These are phyloP conservation scores for Anoura caudifer DNA, from an alignment of 2,113 vertebrate species.

Conservation along the genomic window DNA sequence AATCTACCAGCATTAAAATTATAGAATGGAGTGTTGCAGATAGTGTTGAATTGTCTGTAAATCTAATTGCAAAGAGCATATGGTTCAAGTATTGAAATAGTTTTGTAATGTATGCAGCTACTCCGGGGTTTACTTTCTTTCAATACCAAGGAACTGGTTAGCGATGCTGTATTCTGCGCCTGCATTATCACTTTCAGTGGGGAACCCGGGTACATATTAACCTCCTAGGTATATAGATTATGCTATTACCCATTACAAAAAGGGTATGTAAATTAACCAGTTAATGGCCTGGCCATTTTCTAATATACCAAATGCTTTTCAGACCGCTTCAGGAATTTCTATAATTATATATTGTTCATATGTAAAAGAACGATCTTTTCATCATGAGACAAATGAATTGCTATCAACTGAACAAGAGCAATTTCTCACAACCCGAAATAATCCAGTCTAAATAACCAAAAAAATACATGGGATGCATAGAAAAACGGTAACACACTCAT, in stretches of 20 bases:
- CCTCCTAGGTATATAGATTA: constrained; percentile 27
- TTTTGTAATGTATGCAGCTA: neutral
- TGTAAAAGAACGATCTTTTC: constrained; percentile 45
- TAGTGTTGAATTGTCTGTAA: neutral
- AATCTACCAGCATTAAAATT: constrained; percentile 34
- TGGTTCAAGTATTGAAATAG: neutral
- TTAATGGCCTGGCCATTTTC: constrained; percentile 35
- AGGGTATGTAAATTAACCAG: constrained; percentile 12
- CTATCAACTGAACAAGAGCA: constrained; percentile 1
- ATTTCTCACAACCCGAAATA: constrained; percentile 39
- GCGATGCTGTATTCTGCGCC: neutral
- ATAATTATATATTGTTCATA: constrained; percentile 29
- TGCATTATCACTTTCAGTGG: neutral
- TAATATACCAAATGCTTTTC: constrained; percentile 20
- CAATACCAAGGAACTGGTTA: neutral
- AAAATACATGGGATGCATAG: neutral
- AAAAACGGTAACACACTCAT: neutral
- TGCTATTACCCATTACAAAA: constrained; percentile 25
- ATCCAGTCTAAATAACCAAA: constrained; percentile 26
- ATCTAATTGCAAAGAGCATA: neutral
- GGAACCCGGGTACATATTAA: constrained; percentile 28
- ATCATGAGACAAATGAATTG: constrained; percentile 30
- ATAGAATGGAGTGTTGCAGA: neutral
- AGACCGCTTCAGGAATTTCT: neutral
- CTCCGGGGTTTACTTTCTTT: neutral